A percentile compares a stretch with the other conserved stretches of the same genome.
These are phyloP conservation scores for Tupaia tana DNA, from an alignment of 2,113 vertebrate genomes.

Conservation along the genomic window DNA sequence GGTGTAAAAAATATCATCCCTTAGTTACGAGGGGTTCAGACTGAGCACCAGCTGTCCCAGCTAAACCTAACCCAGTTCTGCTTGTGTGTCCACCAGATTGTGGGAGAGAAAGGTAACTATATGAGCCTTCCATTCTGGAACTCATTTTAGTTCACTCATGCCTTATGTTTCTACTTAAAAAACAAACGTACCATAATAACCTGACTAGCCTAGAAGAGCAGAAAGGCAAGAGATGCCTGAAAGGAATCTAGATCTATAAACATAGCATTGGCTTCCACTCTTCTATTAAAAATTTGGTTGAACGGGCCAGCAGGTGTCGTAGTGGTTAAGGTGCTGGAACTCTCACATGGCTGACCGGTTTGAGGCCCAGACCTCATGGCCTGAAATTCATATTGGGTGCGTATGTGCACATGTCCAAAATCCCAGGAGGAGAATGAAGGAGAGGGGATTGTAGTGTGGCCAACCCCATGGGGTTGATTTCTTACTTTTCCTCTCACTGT, in stretches of 20 bases:
- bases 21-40: background rate
- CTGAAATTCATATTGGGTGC: no score
- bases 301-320: no score
- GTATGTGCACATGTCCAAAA: no score
- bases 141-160: background rate
- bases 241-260: background rate
- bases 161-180: background rate
- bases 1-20: conserved; percentile 38
- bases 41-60: background rate
- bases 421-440: no score
- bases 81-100: background rate
- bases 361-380: no score
- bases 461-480: no score
- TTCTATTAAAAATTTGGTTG: background rate
- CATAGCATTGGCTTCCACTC: background rate
- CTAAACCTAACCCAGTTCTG: background rate
- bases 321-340: no score
- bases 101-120: background rate
- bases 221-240: background rate
- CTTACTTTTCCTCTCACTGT: no score
- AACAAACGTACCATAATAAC: background rate
- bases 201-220: background rate
- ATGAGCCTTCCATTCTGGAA: background rate
- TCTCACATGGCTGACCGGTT: no score
- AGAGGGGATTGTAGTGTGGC: no score